Evolutionary conservation across 2,113 vertebrate species (phyloP).

Genomic region (Neolamprologus hecqui): DNA sequence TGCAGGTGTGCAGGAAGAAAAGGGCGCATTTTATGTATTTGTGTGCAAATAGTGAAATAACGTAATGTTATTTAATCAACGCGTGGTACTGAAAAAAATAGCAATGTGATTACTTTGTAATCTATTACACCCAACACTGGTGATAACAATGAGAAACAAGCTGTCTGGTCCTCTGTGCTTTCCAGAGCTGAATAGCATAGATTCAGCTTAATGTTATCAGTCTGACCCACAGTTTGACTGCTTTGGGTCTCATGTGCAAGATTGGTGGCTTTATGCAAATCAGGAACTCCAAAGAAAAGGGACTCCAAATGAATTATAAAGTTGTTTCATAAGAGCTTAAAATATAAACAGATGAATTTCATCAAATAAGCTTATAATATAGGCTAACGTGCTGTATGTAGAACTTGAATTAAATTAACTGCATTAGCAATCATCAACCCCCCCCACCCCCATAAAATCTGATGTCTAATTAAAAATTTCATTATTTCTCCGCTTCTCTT

Average conservation of each 20-base stretch:
- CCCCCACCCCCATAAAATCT: not conserved
- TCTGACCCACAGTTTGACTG: not conserved
- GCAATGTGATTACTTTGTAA: not conserved
- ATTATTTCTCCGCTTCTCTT: not conserved
- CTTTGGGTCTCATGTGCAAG: not conserved
- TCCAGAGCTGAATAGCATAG: not conserved
- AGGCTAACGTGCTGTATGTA: not conserved
- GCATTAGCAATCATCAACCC: not conserved
- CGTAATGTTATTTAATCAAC: not conserved
- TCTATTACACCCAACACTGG: not conserved
- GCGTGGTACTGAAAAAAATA: not conserved
- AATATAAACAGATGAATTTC: not conserved
- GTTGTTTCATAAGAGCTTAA: not conserved
- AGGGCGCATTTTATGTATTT: not conserved
- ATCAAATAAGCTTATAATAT: not conserved
- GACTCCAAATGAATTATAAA: not conserved
- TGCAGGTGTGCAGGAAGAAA: not conserved
- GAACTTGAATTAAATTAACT: not conserved
- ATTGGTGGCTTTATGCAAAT: not conserved
- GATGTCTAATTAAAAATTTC: constrained; percentile 16
- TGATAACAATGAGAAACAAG: not conserved
- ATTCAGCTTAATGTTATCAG: not conserved
- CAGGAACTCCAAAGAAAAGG: not conserved
- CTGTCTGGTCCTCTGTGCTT: not conserved
- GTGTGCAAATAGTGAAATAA: not conserved